Base-by-base conservation (phyloP, 2,888 invertebrate genomes). In the Cecidostiba fungosa region DNA sequence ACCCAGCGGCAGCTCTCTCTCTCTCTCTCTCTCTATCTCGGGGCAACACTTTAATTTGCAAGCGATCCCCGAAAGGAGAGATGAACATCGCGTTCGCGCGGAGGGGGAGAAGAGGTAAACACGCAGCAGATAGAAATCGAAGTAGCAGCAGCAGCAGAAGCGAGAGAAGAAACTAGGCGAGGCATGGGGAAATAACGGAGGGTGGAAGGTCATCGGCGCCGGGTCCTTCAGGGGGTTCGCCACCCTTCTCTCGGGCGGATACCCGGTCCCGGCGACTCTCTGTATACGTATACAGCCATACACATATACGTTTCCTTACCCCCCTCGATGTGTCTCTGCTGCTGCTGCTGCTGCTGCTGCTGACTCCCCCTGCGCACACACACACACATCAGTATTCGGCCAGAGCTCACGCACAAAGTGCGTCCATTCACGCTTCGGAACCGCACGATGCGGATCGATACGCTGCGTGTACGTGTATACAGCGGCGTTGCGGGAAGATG, bases 211-310 rank as follows among this genome's bases (percentile, higher is more conserved):
- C 91, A 91, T 89, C 90, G 90, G 89, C 23, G 89, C 89, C 86
- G 89, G 89, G 88, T 92, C 91, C 91, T 91, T 91, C 89, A 88
- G 90, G 77, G 92, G 92, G 91, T 90, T 92, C 91, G 89, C 90
- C 91, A 91, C 91, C 91, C 92, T 88, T 89, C 88, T 89, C 84
- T 43, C 54, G 73, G 69, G 43, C 47, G 76, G 69, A 50, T 82
- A 82, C 77, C 82, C 29, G 77, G 82, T 82, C 69, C 70, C 70
- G 29, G 6, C 47, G 72, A 36, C 76, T 36, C n/a, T n/a, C n/a
- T 16, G 14, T 54, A 39, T 14, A 36, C n/a, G 26, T 36, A 23
- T 26, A 69, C 36, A 16, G n/a, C n/a, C n/a, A n/a, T n/a, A n/a
- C n/a, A n/a, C n/a, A n/a, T n/a, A n/a, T n/a, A n/a, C n/a, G n/a